Evolutionary conservation across 30 jellyfish, hydroid and myxozoan genomes (phyloP).

Genomic region (Calvadosia cruxmelitensis): DNA sequence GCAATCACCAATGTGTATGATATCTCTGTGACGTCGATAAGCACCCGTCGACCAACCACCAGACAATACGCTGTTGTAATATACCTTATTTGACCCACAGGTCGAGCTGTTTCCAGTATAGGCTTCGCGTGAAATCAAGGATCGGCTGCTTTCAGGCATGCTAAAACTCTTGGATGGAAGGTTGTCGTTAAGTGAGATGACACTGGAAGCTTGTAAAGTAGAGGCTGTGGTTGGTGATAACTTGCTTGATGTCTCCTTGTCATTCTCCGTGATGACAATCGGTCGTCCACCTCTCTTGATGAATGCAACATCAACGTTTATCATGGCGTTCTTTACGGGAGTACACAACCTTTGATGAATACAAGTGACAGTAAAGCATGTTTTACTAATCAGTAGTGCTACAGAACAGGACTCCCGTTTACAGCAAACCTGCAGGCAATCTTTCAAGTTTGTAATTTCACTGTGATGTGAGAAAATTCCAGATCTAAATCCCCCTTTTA

Average conservation of each 20-base stretch:
- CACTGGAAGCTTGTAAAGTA: neutral
- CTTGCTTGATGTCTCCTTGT: neutral
- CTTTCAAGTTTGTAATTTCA: constrained; percentile 17
- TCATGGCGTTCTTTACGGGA: constrained; percentile 20
- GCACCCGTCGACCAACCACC: constrained; percentile 94
- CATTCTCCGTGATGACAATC: neutral
- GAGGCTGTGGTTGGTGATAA: neutral
- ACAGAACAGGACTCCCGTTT: constrained; percentile 38
- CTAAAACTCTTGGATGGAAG: neutral
- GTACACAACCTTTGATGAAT: constrained; percentile 37
- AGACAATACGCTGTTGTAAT: constrained; percentile 29
- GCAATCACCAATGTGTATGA: constrained; percentile 50
- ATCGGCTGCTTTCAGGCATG: neutral
- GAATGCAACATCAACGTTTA: neutral
- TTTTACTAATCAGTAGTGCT: constrained; percentile 29
- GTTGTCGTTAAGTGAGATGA: too few relatives aligned
- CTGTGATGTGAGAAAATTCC: constrained; percentile 59
- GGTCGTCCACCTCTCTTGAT: neutral
- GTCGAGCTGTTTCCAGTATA: too few relatives aligned
- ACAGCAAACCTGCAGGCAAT: constrained; percentile 58
- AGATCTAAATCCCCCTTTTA: constrained; percentile 69
- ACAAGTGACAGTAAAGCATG: constrained; percentile 66
- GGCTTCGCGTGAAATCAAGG: neutral
- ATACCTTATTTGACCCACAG: constrained; percentile 17
- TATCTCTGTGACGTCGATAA: constrained; percentile 32